Evolutionary conservation across 2,888 invertebrate genomes (phyloP).

Genomic region (Gari tellinella): DNA sequence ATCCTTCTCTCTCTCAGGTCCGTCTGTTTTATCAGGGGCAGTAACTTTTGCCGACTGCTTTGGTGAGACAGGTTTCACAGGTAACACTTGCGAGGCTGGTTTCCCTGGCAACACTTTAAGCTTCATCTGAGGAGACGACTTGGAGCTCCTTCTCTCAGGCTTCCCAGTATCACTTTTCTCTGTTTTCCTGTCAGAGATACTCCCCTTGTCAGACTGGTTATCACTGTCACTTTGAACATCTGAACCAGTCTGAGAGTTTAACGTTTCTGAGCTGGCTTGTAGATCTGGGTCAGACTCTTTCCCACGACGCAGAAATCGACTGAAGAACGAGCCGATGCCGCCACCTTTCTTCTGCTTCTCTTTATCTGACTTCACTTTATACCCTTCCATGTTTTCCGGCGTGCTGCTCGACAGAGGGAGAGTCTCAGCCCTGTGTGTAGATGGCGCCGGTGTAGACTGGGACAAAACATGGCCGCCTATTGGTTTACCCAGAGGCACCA

Average conservation of each 20-base stretch:
- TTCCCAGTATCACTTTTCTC: conserved; percentile 25
- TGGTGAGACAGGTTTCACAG: conserved; percentile 26
- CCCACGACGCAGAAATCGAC: conserved; percentile 72
- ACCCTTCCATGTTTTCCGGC: conserved; percentile 34
- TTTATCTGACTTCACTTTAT: conserved; percentile 44
- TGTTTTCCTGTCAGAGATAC: conserved; percentile 24
- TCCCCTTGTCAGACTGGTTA: conserved; percentile 37
- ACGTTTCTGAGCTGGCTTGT: conserved; percentile 38
- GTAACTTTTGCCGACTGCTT: conserved; percentile 17
- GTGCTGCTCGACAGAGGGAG: not conserved
- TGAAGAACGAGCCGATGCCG: conserved; percentile 76
- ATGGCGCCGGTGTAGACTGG: conserved; percentile 33
- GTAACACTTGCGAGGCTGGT: conserved; percentile 47
- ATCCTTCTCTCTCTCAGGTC: conserved; percentile 27
- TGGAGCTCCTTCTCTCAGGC: conserved; percentile 46
- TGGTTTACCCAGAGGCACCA: conserved; percentile 74
- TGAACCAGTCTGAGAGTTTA: conserved; percentile 34
- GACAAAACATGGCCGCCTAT: conserved; percentile 53
- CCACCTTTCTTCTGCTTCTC: conserved; percentile 61
- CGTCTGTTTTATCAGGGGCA: conserved; percentile 19
- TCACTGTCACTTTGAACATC: conserved; percentile 35
- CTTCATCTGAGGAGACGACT: conserved; percentile 61
- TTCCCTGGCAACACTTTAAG: conserved; percentile 55
- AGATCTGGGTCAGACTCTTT: conserved; percentile 58
- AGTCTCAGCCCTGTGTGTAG: not conserved